Evolutionary conservation across 1,140 invertebrate genomes (phyloP), one percentile per base, ranked within the genome.

Genomic region (Dendrolimus kikuchii): DNA sequence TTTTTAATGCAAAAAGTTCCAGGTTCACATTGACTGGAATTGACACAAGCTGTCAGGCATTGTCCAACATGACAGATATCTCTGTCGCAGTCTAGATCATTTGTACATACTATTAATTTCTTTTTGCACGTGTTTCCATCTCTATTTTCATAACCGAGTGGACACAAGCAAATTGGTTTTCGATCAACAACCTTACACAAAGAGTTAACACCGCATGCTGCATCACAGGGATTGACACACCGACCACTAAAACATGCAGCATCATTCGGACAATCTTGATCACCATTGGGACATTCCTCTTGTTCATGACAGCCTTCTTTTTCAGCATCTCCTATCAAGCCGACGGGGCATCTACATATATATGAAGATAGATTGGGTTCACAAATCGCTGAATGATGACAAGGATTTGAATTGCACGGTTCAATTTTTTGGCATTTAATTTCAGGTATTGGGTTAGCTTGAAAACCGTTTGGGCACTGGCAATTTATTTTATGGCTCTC

Each of bases 401-500:
- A 97, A 7, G 94, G 94, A 74, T 93, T 93, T 1, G 93, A 90
- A 60, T 90, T 90, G 72, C 95, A 97, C 38, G 88, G 80, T 59
- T 94, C 90, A 4, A 91, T 72, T 46, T 90, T 88, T 38, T 88
- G 87, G 70, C 95, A 96, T 66, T 93, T 92, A 7, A 96, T 90
- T 56, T 96, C 95, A 2, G 95, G 90, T 5, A 93, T 75, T 1
- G 96, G 95, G 81, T 96, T 93, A 0, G 94, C 90, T 68, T 88
- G 89, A 68, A 91, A 95, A 2, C 95, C 95, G 9, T 93, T 92
- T 36, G 94, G 95, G 76, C 96, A 98, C 68, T 94, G 92, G 68
- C 96, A 98, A 4, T 90, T 90, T 3, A 92, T 90, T 66, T 90
- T 91, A 71, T 96, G 95, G 70, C 95, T 92, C 74, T 96, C 94